phyloP scores from a whole-genome alignment of 2,113 vertebrate genomes.

The Anser cygnoides region DNA sequence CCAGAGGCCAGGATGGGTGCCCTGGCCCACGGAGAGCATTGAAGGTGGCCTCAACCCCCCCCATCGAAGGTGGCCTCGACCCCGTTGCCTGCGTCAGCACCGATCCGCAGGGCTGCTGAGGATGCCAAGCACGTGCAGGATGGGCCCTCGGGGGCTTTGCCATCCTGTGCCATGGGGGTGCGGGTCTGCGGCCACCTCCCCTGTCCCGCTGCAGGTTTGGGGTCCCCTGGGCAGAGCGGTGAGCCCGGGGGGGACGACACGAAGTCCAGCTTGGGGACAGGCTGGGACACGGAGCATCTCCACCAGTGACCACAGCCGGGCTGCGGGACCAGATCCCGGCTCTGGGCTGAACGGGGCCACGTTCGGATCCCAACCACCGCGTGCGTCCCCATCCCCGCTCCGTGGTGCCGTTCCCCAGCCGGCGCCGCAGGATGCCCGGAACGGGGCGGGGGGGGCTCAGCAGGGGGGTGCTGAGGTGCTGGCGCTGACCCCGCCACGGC shows the following conservation, averaged over 20 bases:
- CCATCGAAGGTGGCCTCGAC: neutral
- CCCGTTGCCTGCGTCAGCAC: rapidly evolving
- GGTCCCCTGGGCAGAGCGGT: neutral
- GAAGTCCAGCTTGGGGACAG: neutral
- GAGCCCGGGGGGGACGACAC: neutral
- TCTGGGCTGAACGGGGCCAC: rapidly evolving
- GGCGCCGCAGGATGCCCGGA: neutral
- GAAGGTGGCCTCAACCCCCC: neutral
- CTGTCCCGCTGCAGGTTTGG: rapidly evolving
- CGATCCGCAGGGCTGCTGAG: neutral
- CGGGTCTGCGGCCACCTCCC: rapidly evolving
- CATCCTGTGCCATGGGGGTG: rapidly evolving
- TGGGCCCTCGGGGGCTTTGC: rapidly evolving
- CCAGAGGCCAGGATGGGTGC: neutral
- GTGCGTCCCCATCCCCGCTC: neutral
- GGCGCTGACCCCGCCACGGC: neutral
- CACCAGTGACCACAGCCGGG: rapidly evolving
- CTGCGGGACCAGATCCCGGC: rapidly evolving
- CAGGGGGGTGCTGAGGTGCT: neutral
- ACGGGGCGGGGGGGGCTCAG: neutral
- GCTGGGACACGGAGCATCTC: neutral
- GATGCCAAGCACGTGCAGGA: neutral
- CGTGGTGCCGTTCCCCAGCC: neutral
- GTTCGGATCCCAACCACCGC: rapidly evolving
- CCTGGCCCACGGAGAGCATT: neutral